Percentiles rank a stretch among this genome's conserved stretches.
These are phyloP conservation scores for Sinopyrophorus schimmeli DNA, from an alignment of 2,888 invertebrate species.

Conservation along the genomic window DNA sequence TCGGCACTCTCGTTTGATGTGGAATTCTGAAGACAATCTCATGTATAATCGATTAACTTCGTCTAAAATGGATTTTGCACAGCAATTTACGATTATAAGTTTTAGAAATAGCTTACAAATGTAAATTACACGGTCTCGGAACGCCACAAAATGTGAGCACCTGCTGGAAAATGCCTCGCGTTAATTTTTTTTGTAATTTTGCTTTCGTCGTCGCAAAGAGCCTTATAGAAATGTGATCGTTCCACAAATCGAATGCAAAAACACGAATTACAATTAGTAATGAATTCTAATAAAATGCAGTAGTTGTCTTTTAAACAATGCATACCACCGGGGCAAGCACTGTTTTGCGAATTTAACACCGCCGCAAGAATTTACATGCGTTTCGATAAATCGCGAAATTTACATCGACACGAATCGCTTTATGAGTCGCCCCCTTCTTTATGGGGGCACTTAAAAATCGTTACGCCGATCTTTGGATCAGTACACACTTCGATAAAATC, in stretches of 20 bases:
- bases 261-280: conserved; percentile 36
- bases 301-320: conserved; percentile 30
- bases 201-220: no score
- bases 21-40: conserved; percentile 26
- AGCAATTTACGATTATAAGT: no score
- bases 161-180: no score
- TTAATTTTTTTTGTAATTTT: no score
- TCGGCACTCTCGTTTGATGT: conserved; percentile 18
- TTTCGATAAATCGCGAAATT: conserved; percentile 32
- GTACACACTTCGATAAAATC: conserved; percentile 35
- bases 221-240: no score
- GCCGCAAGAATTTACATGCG: conserved; percentile 32
- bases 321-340: conserved; percentile 26
- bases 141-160: no score
- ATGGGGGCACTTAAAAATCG: conserved; percentile 37
- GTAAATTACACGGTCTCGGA: no score
- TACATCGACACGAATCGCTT: conserved; percentile 30
- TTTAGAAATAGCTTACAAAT: conserved; percentile 5
- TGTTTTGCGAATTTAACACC: conserved; percentile 30
- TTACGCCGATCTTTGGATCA: conserved; percentile 32
- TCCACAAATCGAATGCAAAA: no score
- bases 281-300: conserved; percentile 33
- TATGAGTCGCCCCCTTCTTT: conserved; percentile 32
- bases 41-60: conserved; percentile 26
- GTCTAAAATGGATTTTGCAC: conserved; percentile 18